phyloP scores from a whole-genome alignment of 1,140 invertebrate genomes.

The Trachymyrmex septentrionalis region DNA sequence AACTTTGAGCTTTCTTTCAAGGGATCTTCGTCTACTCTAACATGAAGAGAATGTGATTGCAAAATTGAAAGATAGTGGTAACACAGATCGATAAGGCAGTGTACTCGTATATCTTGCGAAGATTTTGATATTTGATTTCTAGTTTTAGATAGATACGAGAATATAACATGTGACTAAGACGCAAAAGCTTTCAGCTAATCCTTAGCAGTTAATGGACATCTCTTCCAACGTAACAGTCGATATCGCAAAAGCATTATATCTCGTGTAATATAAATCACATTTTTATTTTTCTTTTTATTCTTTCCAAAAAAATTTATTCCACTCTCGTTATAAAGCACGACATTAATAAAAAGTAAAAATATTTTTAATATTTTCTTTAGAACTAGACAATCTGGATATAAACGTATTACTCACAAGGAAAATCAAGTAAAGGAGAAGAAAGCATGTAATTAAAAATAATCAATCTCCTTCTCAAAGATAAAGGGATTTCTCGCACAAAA shows the following conservation, averaged over 20 bases:
- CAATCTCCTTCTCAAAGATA: constrained; percentile 16
- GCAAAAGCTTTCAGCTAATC: not conserved
- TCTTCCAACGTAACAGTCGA: not conserved
- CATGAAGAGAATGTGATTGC: constrained; percentile 44
- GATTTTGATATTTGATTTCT: not conserved
- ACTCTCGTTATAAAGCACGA: not conserved
- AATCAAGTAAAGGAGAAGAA: not conserved
- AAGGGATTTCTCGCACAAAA: constrained; percentile 16
- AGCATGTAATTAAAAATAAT: constrained; percentile 41
- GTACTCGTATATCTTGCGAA: not conserved
- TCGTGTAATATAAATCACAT: constrained; percentile 5
- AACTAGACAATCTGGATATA: not conserved
- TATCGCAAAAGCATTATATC: not conserved
- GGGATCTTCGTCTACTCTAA: constrained; percentile 15
- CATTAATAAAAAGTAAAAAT: not conserved
- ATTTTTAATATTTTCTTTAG: constrained; percentile 25
- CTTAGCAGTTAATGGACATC: not conserved
- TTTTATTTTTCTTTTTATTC: not conserved
- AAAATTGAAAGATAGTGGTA: constrained; percentile 10
- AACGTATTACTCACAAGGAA: not conserved
- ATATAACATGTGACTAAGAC: not conserved
- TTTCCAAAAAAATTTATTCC: not conserved
- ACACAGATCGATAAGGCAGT: constrained; percentile 27
- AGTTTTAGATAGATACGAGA: not conserved
- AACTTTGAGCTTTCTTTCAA: constrained; percentile 64